Evolutionary conservation across 2,797 vertebrate species (phyloP).

Genomic region (Anabacerthia variegaticeps): DNA sequence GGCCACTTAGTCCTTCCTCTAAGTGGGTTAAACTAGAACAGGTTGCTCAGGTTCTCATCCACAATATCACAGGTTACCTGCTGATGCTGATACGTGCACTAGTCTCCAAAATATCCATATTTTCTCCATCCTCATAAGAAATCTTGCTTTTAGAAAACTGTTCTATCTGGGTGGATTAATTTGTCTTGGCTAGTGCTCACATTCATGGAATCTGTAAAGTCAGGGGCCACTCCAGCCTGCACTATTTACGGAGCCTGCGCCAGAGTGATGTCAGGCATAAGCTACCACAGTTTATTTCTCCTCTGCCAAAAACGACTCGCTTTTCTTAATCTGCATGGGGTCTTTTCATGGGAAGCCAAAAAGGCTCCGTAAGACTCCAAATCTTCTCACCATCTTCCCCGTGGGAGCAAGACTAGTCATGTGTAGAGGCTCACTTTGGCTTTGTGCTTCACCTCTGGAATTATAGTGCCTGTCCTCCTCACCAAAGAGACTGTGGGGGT

Average conservation of each 20-base stretch:
- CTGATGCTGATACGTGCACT: not conserved
- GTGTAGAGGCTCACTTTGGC: not conserved
- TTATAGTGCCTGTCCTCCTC: not conserved
- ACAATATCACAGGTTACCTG: not conserved
- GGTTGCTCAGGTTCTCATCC: not conserved
- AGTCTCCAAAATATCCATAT: not conserved
- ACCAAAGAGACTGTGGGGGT: accelerated
- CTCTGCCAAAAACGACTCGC: not conserved
- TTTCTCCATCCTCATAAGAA: slow-evolving; percentile 49
- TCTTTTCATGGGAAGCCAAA: not conserved
- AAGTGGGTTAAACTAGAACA: not conserved
- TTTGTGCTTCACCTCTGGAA: not conserved
- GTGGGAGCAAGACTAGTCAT: not conserved
- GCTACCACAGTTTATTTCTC: not conserved
- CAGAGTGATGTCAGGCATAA: not conserved
- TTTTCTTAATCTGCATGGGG: not conserved
- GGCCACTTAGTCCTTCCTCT: not conserved
- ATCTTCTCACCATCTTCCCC: not conserved
- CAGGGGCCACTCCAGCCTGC: not conserved
- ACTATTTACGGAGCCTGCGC: not conserved
- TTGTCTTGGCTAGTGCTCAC: not conserved
- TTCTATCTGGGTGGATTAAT: not conserved
- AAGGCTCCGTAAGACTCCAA: not conserved
- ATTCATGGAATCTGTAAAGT: not conserved
- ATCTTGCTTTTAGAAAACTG: not conserved